A percentile compares a stretch with the other conserved stretches of the same genome.
These are phyloP conservation scores for Dendrolimus kikuchii DNA, from an alignment of 1,140 invertebrate genomes.

Conservation along the genomic window DNA sequence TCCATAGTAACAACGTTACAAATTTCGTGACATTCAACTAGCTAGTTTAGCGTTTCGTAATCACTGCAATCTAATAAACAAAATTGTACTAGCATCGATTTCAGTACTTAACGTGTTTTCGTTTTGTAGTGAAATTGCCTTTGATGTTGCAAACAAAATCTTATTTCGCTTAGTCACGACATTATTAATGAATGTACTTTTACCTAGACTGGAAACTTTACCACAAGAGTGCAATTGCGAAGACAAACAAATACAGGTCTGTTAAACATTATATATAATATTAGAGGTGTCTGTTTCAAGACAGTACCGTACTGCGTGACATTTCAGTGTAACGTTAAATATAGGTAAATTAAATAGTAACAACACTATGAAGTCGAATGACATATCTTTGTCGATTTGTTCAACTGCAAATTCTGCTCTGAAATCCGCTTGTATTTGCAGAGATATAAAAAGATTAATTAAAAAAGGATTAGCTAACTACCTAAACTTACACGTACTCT, in stretches of 20 bases:
- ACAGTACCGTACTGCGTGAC: conserved; percentile 8
- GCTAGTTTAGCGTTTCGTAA: conserved; percentile 23
- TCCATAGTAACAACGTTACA: conserved; percentile 28
- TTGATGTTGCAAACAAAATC: conserved; percentile 21
- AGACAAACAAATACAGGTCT: conserved; percentile 24
- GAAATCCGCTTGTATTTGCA: too few species aligned
- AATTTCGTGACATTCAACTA: conserved; percentile 35
- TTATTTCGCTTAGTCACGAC: conserved; percentile 35
- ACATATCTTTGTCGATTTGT: too few species aligned
- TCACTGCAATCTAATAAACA: conserved; percentile 23
- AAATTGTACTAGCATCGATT: conserved; percentile 18
- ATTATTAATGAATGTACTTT: conserved; percentile 27
- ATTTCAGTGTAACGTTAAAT: conserved; percentile 24
- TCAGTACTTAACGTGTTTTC: conserved; percentile 14
- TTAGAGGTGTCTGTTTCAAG: conserved; percentile 14
- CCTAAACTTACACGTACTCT: too few species aligned
- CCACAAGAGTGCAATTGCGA: conserved; percentile 27
- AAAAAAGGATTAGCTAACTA: too few species aligned
- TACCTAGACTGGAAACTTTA: conserved; percentile 30
- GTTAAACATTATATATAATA: conserved; percentile 15
- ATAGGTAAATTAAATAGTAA: conserved; percentile 19
- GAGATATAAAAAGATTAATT: too few species aligned
- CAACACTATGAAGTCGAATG: conserved; percentile 22
- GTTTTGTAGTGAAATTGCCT: conserved; percentile 15
- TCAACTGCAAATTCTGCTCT: too few species aligned